Evolutionary conservation across 2,888 invertebrate genomes (phyloP).

Genomic region (Trachelus troglodyta): DNA sequence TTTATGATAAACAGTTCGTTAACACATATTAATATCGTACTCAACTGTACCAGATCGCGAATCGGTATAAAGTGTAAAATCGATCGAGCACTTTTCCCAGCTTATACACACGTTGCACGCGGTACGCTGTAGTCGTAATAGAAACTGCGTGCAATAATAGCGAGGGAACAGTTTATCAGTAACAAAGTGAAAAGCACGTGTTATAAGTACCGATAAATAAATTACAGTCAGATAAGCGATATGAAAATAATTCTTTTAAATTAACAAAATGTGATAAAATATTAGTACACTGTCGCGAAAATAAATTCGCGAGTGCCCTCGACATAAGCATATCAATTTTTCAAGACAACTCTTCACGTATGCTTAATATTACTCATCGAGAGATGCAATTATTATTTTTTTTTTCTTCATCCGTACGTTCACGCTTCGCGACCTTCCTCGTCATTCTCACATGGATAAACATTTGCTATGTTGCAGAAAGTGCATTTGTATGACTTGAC

Average conservation of each 20-base stretch:
- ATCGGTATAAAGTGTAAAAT: neutral
- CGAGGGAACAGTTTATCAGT: neutral
- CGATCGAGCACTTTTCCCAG: neutral
- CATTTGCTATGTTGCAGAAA: neutral
- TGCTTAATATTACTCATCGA: neutral
- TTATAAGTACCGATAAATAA: neutral
- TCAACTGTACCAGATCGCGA: neutral
- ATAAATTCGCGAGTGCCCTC: neutral
- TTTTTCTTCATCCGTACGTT: neutral
- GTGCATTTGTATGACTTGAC: neutral
- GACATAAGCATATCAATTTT: neutral
- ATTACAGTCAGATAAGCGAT: neutral
- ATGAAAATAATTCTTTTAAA: neutral
- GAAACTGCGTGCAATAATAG: neutral
- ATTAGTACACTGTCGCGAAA: neutral
- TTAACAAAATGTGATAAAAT: neutral
- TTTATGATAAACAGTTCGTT: neutral
- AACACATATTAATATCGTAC: neutral
- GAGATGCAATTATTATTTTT: neutral
- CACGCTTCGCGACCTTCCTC: neutral
- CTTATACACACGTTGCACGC: neutral
- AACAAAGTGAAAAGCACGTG: neutral
- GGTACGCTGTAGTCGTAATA: neutral
- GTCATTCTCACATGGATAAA: neutral
- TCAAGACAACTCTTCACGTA: neutral